Percentiles rank a stretch among this genome's conserved stretches.
These are phyloP conservation scores for Antechinus flavipes DNA, from an alignment of 2,113 vertebrate genomes.

Conservation along the genomic window DNA sequence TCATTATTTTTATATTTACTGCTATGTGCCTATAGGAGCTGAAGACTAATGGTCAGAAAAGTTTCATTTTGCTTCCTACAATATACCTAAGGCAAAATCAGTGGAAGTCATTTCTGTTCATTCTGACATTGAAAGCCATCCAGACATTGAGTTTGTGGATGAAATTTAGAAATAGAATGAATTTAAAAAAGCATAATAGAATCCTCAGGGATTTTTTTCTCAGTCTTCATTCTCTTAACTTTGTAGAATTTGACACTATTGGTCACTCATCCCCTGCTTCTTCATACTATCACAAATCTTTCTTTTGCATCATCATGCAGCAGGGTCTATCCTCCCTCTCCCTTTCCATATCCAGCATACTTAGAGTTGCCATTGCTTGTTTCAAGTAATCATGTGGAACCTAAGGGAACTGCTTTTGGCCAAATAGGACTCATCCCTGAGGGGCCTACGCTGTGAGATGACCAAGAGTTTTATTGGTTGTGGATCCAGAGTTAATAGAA, in stretches of 20 bases:
- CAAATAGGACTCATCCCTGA: background rate
- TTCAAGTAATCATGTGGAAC: background rate
- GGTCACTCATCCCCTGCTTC: background rate
- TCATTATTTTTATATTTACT: constrained; percentile 11
- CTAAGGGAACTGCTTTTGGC: background rate
- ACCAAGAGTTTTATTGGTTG: background rate
- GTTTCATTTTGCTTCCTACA: background rate
- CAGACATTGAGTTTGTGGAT: background rate
- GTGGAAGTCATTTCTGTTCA: background rate
- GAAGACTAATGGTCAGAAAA: background rate
- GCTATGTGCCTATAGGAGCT: background rate
- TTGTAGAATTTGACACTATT: background rate
- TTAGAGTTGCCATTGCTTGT: background rate
- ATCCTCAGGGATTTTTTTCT: background rate
- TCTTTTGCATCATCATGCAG: background rate
- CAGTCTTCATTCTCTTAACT: background rate
- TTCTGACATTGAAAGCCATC: background rate
- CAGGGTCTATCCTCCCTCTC: background rate
- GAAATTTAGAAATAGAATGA: background rate
- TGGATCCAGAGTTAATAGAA: background rate
- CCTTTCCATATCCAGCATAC: background rate
- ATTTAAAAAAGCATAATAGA: background rate
- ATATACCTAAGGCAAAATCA: background rate
- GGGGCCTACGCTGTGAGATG: background rate
- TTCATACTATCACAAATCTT: background rate